These are phyloP conservation scores for Chrysolina haemoptera DNA, from an alignment of 2,888 invertebrate species.

Conservation along the genomic window DNA sequence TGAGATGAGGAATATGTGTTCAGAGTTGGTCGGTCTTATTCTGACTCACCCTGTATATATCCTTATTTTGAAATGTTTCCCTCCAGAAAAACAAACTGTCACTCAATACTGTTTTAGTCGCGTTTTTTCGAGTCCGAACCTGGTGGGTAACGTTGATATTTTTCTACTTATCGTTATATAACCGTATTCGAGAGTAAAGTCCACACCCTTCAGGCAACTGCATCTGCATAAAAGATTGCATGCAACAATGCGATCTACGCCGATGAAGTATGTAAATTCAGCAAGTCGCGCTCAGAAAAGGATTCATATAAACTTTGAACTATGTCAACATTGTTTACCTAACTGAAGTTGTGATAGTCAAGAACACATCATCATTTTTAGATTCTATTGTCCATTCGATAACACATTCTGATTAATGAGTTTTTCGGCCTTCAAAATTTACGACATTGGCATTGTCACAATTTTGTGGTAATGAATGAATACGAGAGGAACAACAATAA, in stretches of 20 bases:
- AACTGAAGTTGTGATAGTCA: background rate
- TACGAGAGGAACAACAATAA: too few species aligned
- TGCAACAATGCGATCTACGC: background rate
- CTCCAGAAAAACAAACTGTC: too few species aligned
- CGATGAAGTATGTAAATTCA: background rate
- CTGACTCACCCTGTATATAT: too few species aligned
- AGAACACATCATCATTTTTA: background rate
- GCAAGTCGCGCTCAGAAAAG: background rate
- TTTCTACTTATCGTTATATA: background rate
- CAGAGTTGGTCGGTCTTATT: too few species aligned
- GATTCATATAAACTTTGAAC: background rate
- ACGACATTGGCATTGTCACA: too few species aligned
- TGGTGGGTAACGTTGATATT: background rate
- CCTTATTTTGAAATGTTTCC: too few species aligned
- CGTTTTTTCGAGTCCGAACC: background rate
- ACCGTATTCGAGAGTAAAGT: slow-evolving; percentile 1
- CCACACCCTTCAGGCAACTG: background rate
- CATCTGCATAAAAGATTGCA: background rate
- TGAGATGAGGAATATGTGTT: too few species aligned
- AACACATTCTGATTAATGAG: background rate
- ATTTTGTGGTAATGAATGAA: too few species aligned
- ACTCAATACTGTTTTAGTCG: background rate
- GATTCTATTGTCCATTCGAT: background rate
- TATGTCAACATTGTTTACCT: background rate
- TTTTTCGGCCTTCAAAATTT: background rate